Conservation (phyloP, 2,888 invertebrate genomes). For the Drosophila mettleri region DNA sequence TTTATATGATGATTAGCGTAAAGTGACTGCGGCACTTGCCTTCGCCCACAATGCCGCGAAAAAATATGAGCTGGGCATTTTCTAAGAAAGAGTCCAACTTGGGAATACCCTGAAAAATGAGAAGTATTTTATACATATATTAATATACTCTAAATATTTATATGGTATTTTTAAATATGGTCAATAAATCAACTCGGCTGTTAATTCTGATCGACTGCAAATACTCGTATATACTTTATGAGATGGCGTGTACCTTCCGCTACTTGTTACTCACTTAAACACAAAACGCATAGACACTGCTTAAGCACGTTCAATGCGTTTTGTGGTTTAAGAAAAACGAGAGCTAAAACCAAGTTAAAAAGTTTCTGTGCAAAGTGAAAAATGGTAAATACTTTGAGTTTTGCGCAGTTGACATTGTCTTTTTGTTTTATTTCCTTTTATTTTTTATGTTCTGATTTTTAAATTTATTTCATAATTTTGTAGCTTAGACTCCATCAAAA, state of each 20-base stretch:
- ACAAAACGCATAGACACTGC: background rate
- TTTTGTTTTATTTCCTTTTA: background rate
- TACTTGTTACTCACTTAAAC: background rate
- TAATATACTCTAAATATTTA: too few relatives aligned
- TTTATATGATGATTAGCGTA: slow-evolving; percentile 84
- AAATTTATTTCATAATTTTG: slow-evolving; percentile 1
- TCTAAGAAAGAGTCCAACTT: background rate
- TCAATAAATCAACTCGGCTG: too few relatives aligned
- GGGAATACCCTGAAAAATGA: background rate
- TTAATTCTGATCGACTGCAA: too few relatives aligned
- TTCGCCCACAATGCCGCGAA: slow-evolving; percentile 6
- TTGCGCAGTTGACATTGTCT: slow-evolving; percentile 6
- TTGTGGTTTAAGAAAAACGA: background rate
- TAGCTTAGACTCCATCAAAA: background rate
- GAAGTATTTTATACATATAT: too few relatives aligned
- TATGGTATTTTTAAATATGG: too few relatives aligned
- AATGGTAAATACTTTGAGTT: slow-evolving; percentile 37
- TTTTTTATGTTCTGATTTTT: background rate
- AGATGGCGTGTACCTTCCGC: too few relatives aligned
- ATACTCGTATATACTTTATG: too few relatives aligned
- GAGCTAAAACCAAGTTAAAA: slow-evolving; percentile 6
- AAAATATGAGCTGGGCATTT: background rate
- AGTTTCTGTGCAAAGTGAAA: slow-evolving; percentile 17
- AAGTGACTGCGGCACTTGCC: slow-evolving; percentile 62
- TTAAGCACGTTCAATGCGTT: background rate